These are phyloP conservation scores for Glaucomys volans DNA, from an alignment of 2,113 vertebrate genomes.

Conservation along the genomic window DNA sequence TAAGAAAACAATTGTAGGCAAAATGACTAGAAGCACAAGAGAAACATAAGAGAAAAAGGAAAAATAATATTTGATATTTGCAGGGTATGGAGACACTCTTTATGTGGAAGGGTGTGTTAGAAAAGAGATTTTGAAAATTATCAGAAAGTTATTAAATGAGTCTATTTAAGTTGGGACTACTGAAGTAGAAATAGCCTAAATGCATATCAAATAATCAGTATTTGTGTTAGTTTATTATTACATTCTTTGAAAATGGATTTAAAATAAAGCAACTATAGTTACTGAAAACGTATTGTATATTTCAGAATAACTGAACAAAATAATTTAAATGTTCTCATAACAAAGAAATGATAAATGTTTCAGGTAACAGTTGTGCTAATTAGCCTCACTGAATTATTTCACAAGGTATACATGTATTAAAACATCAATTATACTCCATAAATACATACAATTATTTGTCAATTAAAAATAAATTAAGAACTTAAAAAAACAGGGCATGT, in stretches of 20 bases:
- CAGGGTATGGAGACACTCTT: not conserved
- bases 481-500: not conserved
- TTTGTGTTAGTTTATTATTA: not conserved
- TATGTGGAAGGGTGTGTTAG: accelerated
- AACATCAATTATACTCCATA: not conserved
- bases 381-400: not conserved
- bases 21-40: conserved; percentile 55
- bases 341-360: not conserved
- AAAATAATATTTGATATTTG: not conserved
- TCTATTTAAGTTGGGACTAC: not conserved
- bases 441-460: not conserved
- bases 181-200: not conserved
- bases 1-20: conserved; percentile 58
- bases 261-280: not conserved
- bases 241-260: not conserved
- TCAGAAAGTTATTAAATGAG: not conserved
- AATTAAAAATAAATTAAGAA: not conserved
- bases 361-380: not conserved
- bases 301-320: not conserved
- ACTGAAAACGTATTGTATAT: not conserved
- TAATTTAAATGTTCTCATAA: not conserved
- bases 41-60: not conserved
- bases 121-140: conserved; percentile 5
- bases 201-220: not conserved
- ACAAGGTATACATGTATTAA: not conserved